Base-by-base conservation (phyloP, 2,888 invertebrate species). In the Caenorhabditis afra region DNA sequence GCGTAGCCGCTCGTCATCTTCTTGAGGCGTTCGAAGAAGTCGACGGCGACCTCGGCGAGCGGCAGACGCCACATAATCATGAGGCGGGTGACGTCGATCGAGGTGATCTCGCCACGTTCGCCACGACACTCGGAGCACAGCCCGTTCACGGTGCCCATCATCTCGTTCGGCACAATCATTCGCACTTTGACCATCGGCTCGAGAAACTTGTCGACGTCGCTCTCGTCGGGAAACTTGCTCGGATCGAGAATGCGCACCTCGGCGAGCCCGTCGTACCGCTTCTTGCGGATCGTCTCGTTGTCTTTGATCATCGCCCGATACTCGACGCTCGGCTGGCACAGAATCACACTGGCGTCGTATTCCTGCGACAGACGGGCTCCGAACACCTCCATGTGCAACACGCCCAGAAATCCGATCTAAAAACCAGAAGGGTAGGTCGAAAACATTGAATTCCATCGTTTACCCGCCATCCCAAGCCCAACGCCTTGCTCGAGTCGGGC, bases 1-100 rank as follows among this genome's bases (percentile, higher is more conserved):
- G 96, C 98, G 92, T 96, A 98, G 37, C 98, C 98, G 0, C 96
- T 96, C 3, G 95, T 94, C 18, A 95, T 87, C 14, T 95, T 94
- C 91, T 98, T 98, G n/a, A 85, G 55, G 5, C 75, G 45, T 90
- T 98, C 97, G 90, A 96, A 96, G 91, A 99, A 98, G 91, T 98
- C 97, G 10, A 96, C 91, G 14, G 98, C 94, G 29, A 98, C 94
- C 58, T 99, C 98, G 86, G 94, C 95, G 7, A 99, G 92, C 0
- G 98, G 98, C 61, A 99, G 91, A 44, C 94, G 91, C 89, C 94
- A 96, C 86, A 94, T 94, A 90, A 97, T 90, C 92, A 97, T 93
- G 0, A 96, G 92, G 90, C 95, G 93, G 39, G 93, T 93, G 80
- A 95, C 94, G 90, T 97, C 97, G 57, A 89, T 87, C 45, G 85